phyloP scores from a whole-genome alignment of 2,113 vertebrate genomes.

The Verasper variegatus region DNA sequence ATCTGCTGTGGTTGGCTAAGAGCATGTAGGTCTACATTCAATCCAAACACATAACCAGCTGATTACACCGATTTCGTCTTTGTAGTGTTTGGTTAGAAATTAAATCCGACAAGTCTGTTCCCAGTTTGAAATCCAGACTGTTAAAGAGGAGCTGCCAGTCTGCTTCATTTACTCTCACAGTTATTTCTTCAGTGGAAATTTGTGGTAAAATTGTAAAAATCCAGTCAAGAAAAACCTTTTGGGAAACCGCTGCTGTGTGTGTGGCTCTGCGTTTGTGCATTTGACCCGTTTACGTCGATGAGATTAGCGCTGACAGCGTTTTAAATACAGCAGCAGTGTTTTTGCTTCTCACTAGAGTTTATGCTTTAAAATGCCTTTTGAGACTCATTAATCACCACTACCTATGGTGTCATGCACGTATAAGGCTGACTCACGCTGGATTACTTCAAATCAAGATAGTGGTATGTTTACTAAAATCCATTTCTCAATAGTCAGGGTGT shows the following conservation, averaged over 20 bases:
- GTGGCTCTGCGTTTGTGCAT: constrained; percentile 4
- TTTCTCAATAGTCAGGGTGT: constrained; percentile 54
- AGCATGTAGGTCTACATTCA: neutral
- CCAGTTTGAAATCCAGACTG: constrained; percentile 2
- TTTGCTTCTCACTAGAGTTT: constrained; percentile 20
- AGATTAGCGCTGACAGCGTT: constrained; percentile 52
- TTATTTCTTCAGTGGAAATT: constrained; percentile 35
- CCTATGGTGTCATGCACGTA: constrained; percentile 1
- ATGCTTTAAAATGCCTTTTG: constrained; percentile 25
- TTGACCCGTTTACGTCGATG: constrained; percentile 7
- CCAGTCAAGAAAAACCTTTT: constrained; percentile 44
- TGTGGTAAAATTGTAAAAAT: constrained; percentile 16
- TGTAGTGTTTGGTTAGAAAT: constrained; percentile 28
- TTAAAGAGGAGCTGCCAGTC: constrained; percentile 22
- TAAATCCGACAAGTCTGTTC: neutral
- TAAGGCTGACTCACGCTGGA: constrained; percentile 13
- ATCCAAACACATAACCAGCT: constrained; percentile 13
- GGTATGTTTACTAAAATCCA: constrained; percentile 42
- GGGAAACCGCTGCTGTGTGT: neutral
- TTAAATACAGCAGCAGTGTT: constrained; percentile 43
- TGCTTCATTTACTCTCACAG: constrained; percentile 15
- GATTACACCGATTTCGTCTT: constrained; percentile 35
- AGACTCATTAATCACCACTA: constrained; percentile 39
- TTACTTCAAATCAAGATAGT: constrained; percentile 33
- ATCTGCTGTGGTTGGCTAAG: neutral